These are phyloP conservation scores for Cochlearius cochlearius DNA, from an alignment of 2,113 vertebrate species.

Conservation along the genomic window DNA sequence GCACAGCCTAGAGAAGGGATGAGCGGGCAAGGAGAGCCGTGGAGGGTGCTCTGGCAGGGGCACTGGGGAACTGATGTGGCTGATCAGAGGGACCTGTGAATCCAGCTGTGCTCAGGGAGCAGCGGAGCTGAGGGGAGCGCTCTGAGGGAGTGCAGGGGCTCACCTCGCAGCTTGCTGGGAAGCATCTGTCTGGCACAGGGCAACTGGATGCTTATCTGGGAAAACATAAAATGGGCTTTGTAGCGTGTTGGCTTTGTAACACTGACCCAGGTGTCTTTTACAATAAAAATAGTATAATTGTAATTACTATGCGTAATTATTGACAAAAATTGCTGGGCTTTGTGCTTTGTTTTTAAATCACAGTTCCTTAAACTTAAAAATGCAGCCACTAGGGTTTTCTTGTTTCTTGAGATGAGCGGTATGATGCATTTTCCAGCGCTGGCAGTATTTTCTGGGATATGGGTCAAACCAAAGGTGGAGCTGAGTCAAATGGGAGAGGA, in stretches of 20 bases:
- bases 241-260: background rate
- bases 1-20: background rate
- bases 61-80: background rate
- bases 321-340: background rate
- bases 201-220: too few relatives aligned
- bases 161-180: fast-evolving
- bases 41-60: background rate
- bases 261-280: background rate
- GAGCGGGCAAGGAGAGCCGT: background rate
- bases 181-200: fast-evolving
- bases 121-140: background rate
- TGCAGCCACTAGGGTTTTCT: background rate
- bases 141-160: background rate
- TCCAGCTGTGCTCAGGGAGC: fast-evolving
- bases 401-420: background rate
- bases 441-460: background rate
- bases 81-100: too few relatives aligned
- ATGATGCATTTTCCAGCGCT: background rate
- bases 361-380: background rate
- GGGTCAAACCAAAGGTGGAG: background rate
- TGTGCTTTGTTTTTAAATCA: background rate
- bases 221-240: background rate
- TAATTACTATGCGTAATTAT: background rate
- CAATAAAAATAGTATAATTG: background rate
- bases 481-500: conserved; percentile 19